Base-by-base conservation (phyloP, 2,797 vertebrate genomes). In the Pterois miles region DNA sequence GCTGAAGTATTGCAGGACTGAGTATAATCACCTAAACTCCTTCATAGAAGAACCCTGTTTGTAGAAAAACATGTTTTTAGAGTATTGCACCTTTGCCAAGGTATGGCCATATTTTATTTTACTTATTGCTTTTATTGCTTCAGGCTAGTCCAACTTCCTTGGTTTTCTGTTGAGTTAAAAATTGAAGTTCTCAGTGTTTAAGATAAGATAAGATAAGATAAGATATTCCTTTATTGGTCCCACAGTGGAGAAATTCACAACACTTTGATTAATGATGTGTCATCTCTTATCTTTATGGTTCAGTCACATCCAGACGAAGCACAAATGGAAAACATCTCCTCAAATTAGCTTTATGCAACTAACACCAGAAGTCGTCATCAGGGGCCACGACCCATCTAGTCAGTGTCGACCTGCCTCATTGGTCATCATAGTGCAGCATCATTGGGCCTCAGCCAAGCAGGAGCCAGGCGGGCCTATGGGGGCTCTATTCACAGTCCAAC, bases 381-480 rank as follows among this genome's bases (percentile, higher is more conserved):
- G 65, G 62, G 75, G 59, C 75, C 74, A 52, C 33, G 64, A 43
- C 53, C 57, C 29, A 68, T 75, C 38, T 68, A 73, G 22, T 75
- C 70, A 33, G 59, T 53, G 67, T 54, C 18, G 9, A 36, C 53
- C 74, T 52, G 67, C 64, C 77, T 84, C 80, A 86, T 81, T 87
- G 85, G 74, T 83, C 80, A 74, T 78, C 46, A 33, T 8, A 63
- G 68, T 76, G 71, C 52, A 71, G 73, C 82, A 86, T 81, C 71
- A 77, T 71, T 91, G 85, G 83, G 67, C 75, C 59, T 62, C 40
- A 38, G 82, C 83, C 70, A 83, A 75, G 88, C 82, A 92, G 88
- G 88, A 90, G 78, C 80, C 64, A 66, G 76, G 74, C 58, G 6
- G 34, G 65, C 76, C 76, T 78, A 57, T 74, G 25, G 75, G 82